These are phyloP conservation scores for Oryzias melastigma DNA, from an alignment of 2,113 vertebrate genomes.

Conservation along the genomic window DNA sequence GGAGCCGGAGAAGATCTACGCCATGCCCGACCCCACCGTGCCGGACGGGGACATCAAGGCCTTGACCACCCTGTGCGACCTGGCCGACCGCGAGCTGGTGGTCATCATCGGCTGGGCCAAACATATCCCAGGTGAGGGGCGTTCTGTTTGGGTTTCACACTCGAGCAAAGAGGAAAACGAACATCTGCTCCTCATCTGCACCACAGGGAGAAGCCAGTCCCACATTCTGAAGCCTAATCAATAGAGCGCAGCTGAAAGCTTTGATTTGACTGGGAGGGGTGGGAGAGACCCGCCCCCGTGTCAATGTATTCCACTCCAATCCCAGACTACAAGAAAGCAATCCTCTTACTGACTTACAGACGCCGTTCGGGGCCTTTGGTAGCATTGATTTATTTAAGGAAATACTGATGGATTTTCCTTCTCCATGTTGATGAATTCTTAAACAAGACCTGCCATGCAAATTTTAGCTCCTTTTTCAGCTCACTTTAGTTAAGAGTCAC, in stretches of 20 bases:
- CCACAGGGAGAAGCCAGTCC: constrained; percentile 69
- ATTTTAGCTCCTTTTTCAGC: constrained; percentile 28
- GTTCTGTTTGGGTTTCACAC: constrained; percentile 22
- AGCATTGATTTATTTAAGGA: constrained; percentile 69
- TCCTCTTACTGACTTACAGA: constrained; percentile 72
- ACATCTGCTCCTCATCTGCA: constrained; percentile 74
- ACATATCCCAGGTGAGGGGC: constrained; percentile 91
- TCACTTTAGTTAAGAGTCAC: constrained; percentile 21
- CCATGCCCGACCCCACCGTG: constrained; percentile 94
- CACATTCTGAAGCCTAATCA: constrained; percentile 76
- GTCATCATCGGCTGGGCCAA: constrained; percentile 99
- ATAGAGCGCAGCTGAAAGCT: constrained; percentile 76
- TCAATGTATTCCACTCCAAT: constrained; percentile 76
- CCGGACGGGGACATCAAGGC: constrained; percentile 97
- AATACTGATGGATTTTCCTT: constrained; percentile 51
- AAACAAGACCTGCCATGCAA: constrained; percentile 58
- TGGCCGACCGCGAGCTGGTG: constrained; percentile 95
- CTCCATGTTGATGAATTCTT: constrained; percentile 55
- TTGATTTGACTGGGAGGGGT: constrained; percentile 70
- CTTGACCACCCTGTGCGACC: constrained; percentile 94
- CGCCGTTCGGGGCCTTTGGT: constrained; percentile 47
- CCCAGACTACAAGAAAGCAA: constrained; percentile 70
- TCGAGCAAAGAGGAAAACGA: constrained; percentile 65
- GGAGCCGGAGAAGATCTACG: constrained; percentile 96
- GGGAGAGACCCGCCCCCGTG: constrained; percentile 58